Percentiles rank a stretch among this genome's conserved stretches.
Conservation (phyloP, 1,140 invertebrate species). For the Tenebrio molitor region DNA sequence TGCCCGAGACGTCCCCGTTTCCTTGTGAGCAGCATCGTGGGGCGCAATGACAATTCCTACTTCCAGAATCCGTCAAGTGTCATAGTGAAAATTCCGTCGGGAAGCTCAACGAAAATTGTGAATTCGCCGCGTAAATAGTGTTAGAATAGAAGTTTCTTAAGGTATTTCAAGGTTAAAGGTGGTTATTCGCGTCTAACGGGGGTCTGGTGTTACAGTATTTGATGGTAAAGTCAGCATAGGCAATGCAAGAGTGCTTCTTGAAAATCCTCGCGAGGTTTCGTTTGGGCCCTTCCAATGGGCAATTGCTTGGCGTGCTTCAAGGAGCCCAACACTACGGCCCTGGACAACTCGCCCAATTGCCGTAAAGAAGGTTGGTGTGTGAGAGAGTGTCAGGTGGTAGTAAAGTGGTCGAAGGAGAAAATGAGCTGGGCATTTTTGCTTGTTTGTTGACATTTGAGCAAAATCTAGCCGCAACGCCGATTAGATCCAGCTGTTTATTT, state of each 20-base stretch:
- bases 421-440: no score
- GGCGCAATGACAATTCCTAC: conserved; percentile 2
- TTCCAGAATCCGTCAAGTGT: conserved; percentile 18
- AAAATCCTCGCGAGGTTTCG: conserved; percentile 53
- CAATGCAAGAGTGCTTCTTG: conserved; percentile 52
- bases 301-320: conserved; percentile 84
- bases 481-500: no score
- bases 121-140: conserved; percentile 27
- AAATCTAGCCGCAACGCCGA: no score
- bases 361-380: conserved; percentile 75
- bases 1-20: neutral
- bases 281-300: conserved; percentile 78
- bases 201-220: conserved; percentile 4
- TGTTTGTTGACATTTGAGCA: no score
- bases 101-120: conserved; percentile 18
- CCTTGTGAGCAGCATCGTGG: neutral
- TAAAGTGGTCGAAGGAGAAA: no score
- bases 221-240: conserved; percentile 44
- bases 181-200: neutral
- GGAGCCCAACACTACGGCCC: conserved; percentile 71
- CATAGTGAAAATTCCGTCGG: conserved; percentile 30
- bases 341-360: conserved; percentile 68
- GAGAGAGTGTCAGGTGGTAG: no score
- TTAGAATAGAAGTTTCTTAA: conserved; percentile 26
- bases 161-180: neutral